These are phyloP conservation scores for Oenanthe oenanthe DNA, from an alignment of 2,113 vertebrate genomes.

Conservation along the genomic window DNA sequence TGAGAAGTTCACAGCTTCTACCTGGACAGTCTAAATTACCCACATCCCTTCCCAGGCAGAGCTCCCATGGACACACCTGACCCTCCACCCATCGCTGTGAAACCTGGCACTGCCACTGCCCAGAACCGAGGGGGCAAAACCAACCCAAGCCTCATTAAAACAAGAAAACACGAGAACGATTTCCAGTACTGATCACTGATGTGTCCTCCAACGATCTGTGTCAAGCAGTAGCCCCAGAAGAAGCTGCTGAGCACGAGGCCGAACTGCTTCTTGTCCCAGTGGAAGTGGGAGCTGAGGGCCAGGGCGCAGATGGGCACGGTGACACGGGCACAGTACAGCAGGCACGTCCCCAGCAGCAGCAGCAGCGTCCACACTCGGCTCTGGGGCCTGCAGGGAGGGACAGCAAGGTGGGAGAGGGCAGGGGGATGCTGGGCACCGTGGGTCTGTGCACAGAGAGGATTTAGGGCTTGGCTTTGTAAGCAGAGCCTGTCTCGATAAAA, in stretches of 20 bases:
- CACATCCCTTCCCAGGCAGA: background rate
- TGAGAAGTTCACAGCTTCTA: background rate
- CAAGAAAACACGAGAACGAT: background rate
- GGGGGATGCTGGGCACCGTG: too few relatives aligned
- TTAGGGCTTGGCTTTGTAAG: background rate
- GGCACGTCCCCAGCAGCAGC: slow-evolving; percentile 90
- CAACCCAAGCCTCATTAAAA: background rate
- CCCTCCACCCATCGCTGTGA: background rate
- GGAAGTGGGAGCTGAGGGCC: slow-evolving; percentile 86
- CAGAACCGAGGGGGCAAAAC: background rate
- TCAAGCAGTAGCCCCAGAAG: slow-evolving; percentile 98
- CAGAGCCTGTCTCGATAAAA: accelerated
- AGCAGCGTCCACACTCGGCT: slow-evolving; percentile 85
- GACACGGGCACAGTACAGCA: slow-evolving; percentile 91
- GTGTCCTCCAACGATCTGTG: slow-evolving; percentile 91
- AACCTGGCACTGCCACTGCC: background rate
- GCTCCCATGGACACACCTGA: background rate
- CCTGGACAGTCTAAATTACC: background rate
- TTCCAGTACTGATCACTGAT: slow-evolving; percentile 83
- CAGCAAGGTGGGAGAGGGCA: background rate
- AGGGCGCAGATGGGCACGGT: slow-evolving; percentile 88
- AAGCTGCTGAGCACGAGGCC: slow-evolving; percentile 94
- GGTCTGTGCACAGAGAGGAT: too few relatives aligned
- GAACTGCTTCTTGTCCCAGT: slow-evolving; percentile 91
- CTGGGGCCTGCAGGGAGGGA: slow-evolving; percentile 76